A percentile compares a stretch with the other conserved stretches of the same genome.
These are phyloP conservation scores for Acronicta aceris DNA, from an alignment of 2,888 invertebrate genomes.

Conservation along the genomic window DNA sequence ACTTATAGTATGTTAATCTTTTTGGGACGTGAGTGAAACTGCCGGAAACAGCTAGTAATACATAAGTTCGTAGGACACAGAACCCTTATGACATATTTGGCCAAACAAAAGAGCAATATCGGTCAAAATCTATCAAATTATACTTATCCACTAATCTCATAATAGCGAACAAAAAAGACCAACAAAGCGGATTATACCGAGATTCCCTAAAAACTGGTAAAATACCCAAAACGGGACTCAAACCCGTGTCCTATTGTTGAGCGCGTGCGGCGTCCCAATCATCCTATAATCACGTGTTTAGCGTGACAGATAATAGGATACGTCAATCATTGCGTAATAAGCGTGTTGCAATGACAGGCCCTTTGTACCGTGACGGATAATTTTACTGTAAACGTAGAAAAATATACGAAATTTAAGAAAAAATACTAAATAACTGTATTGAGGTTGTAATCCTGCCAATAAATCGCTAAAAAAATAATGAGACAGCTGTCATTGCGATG, in stretches of 20 bases:
- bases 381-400: slow-evolving; percentile 9
- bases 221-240: slow-evolving; percentile 61
- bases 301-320: slow-evolving; percentile 57
- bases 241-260: slow-evolving; percentile 56
- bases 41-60: too few species aligned
- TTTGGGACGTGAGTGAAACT: too few species aligned
- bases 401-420: slow-evolving; percentile 2
- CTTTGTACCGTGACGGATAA: slow-evolving; percentile 17
- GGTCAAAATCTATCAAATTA: slow-evolving; percentile 50
- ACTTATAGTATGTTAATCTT: too few species aligned
- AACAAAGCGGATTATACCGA: slow-evolving; percentile 55
- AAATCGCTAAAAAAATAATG: neutral
- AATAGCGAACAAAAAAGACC: slow-evolving; percentile 58
- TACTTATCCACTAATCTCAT: slow-evolving; percentile 52
- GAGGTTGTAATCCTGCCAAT: slow-evolving; percentile 26
- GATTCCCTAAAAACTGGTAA: slow-evolving; percentile 69
- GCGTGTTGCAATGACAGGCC: slow-evolving; percentile 47
- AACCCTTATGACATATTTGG: slow-evolving; percentile 1
- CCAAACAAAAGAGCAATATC: slow-evolving; percentile 29
- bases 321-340: slow-evolving; percentile 66
- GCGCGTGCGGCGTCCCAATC: slow-evolving; percentile 60
- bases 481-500: slow-evolving; percentile 22
- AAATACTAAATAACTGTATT: slow-evolving; percentile 18
- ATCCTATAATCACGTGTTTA: slow-evolving; percentile 69
- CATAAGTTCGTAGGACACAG: too few species aligned